phyloP scores from a whole-genome alignment of 1,140 invertebrate genomes.

The Nephila pilipes region DNA sequence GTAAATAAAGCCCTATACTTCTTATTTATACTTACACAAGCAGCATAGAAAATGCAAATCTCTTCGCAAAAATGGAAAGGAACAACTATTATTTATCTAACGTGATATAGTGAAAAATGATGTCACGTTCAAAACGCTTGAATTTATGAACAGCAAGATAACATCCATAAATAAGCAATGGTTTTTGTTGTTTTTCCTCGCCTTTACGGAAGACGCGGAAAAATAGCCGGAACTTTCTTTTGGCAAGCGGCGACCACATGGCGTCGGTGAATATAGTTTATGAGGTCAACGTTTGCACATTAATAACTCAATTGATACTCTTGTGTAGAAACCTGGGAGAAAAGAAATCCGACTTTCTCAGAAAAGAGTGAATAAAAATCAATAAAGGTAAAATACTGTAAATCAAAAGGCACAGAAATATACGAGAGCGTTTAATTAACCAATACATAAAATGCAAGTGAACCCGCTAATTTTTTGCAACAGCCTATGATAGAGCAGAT shows the following conservation, averaged over 20 bases:
- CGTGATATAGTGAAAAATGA: constrained; percentile 27
- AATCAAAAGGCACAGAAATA: too few relatives aligned
- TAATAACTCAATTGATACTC: constrained; percentile 32
- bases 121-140: constrained; percentile 22
- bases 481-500: too few relatives aligned
- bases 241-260: constrained; percentile 2
- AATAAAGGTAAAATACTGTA: too few relatives aligned
- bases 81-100: constrained; percentile 27
- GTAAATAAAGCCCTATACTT: not conserved
- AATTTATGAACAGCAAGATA: constrained; percentile 19
- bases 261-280: constrained; percentile 26
- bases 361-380: too few relatives aligned
- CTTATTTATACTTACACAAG: not conserved
- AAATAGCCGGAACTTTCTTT: constrained; percentile 28
- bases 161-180: constrained; percentile 11
- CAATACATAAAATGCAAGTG: too few relatives aligned
- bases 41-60: not conserved
- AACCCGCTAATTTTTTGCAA: too few relatives aligned
- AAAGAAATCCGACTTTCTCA: not conserved
- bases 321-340: not conserved
- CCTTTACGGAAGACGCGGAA: not conserved
- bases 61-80: not conserved
- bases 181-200: not conserved
- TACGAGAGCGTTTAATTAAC: too few relatives aligned
- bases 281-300: constrained; percentile 22